A percentile compares a stretch with the other conserved stretches of the same genome.
phyloP scores from a whole-genome alignment of 2,888 invertebrate genomes.

The Argyresthia goedartella region DNA sequence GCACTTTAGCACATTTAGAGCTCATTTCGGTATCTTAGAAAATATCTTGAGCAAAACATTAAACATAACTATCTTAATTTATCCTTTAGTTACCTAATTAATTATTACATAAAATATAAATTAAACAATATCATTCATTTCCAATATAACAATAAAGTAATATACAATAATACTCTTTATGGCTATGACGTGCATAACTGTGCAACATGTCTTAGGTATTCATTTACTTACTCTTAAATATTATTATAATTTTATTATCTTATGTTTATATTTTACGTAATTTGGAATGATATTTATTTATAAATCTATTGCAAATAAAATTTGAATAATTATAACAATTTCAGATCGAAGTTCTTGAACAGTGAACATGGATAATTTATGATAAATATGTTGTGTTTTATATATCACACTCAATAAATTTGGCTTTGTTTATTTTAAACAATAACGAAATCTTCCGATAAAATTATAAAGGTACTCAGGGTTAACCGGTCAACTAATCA shows the following conservation, averaged over 20 bases:
- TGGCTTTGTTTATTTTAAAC: constrained; percentile 35
- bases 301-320: constrained; percentile 14
- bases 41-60: no score
- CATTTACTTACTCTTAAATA: constrained; percentile 11
- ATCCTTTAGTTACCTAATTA: neutral
- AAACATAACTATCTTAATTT: no score
- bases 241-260: constrained; percentile 9
- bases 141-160: neutral
- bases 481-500: constrained; percentile 15
- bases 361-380: constrained; percentile 16
- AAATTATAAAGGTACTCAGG: constrained; percentile 32
- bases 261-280: constrained; percentile 7
- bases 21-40: no score
- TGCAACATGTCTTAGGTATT: neutral
- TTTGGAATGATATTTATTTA: constrained; percentile 11
- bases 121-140: constrained; percentile 2
- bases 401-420: constrained; percentile 55
- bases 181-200: constrained; percentile 19
- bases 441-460: constrained; percentile 23
- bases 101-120: neutral
- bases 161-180: constrained; percentile 18
- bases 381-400: constrained; percentile 30
- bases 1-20: no score
- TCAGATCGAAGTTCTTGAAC: constrained; percentile 4
- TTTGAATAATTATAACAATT: constrained; percentile 12